A percentile compares a stretch with the other conserved stretches of the same genome.
phyloP scores from a whole-genome alignment of 2,113 vertebrate genomes.

The Etia nguti region DNA sequence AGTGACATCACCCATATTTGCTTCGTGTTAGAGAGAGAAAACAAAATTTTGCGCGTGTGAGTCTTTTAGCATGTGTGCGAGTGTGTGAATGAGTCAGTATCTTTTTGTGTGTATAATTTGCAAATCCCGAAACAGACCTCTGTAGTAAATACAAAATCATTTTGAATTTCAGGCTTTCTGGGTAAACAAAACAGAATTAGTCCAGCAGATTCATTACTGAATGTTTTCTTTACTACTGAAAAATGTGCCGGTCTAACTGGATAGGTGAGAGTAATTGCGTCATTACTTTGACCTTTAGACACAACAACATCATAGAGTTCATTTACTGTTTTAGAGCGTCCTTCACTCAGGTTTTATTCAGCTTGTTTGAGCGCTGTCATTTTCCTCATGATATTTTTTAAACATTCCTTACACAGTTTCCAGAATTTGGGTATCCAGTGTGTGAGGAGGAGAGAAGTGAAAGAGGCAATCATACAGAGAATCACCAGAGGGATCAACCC shows the following conservation, averaged over 20 bases:
- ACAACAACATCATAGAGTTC: neutral
- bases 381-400: neutral
- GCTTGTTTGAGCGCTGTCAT: neutral
- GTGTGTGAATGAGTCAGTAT: constrained; percentile 33
- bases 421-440: constrained; percentile 98
- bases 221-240: neutral
- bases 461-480: constrained; percentile 87
- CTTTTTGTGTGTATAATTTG: constrained; percentile 17
- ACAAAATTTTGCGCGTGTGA: constrained; percentile 15
- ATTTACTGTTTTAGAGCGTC: neutral
- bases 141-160: neutral
- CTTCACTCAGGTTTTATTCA: neutral
- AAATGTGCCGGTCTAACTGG: neutral
- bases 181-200: neutral
- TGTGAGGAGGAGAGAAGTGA: constrained; percentile 93
- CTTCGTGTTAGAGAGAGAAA: constrained; percentile 16
- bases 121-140: neutral
- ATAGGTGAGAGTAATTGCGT: neutral
- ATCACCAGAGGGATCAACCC: constrained; percentile 89
- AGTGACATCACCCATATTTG: constrained; percentile 56
- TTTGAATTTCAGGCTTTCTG: neutral
- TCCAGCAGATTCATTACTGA: neutral
- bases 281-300: neutral
- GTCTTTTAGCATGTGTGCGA: neutral
- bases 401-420: constrained; percentile 74